Evolutionary conservation across 2,113 vertebrate genomes (phyloP), one percentile per base, ranked within the genome.

Genomic region (Calonectris borealis): DNA sequence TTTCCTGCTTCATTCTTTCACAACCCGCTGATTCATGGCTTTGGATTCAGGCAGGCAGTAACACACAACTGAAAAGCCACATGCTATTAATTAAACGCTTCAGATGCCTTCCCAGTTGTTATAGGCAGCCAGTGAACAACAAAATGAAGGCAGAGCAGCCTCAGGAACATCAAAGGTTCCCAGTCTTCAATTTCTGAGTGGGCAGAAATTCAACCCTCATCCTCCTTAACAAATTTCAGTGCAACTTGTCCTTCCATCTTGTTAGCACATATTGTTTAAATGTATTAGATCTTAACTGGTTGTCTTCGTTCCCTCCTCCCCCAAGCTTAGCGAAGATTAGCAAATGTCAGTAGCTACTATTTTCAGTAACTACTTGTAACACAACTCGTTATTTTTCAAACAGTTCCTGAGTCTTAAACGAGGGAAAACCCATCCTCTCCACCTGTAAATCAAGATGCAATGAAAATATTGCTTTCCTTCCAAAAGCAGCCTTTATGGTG

Each of bases 11-110:
- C 16, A 2, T 62, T 80, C 92, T 93, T 93, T 94, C 88, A 73
- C 88, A 96, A 64, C 36, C 1, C 0, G 2, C 66, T 93, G 90
- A 96, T 88, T 93, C 93, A 96, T 10, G 42, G 46, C 58, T 73
- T 94, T 55, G 82, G 78, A 79, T 58, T 83, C 76, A 60, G 76
- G 55, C 64, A 81, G 3, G 69, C 57, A 72, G 77, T n/a, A 87
- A 79, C 25, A 57, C 81, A 94, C 83, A 76, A 66, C 92, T 78
- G 71, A 96, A 88, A 90, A 93, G 68, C 90, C 93, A 94, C 85
- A 66, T 25, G 42, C 58, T 88, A 73, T 32, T 96, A 93, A 96
- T 93, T 96, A 95, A 93, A 94, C 4, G 32, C 88, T 95, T 93
- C 64, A 90, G 75, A 88, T 71, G 90, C 44, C 88, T 96, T 75